Base-by-base conservation (phyloP, 2,113 vertebrate genomes). In the Alosa alosa region DNA sequence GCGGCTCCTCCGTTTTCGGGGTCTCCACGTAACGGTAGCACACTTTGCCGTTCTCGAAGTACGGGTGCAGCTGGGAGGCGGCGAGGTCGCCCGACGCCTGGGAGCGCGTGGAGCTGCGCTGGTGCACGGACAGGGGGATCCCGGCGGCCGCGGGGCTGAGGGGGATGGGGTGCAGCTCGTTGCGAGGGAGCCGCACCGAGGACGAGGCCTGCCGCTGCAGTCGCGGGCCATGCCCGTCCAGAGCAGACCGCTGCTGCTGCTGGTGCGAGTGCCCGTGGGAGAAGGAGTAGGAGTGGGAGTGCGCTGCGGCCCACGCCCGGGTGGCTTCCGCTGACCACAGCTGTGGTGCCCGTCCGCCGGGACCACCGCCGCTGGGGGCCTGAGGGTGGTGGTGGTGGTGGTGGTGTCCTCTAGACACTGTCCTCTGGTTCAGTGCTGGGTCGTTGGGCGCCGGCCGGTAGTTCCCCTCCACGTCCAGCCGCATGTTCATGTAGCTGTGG, bases 11-110 rank as follows among this genome's bases (percentile, higher is more conserved):
- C 0, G 68, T 64, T 81, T 85, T 85, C 41, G 88, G 85, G 85
- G 91, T 50, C 81, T 90, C 86, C 75, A 87, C 64, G 82, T 92
- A 85, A 8, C 91, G 92, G 86, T 94, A 93, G 55, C 91, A 93
- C 31, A 93, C 86, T 22, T 92, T 94, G 45, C 93, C 91, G 20
- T 92, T 93, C 82, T 94, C 92, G 78, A 95, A 89, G 86, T 93
- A 92, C 17, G 92, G 91, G 52, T 94, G 93, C 18, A 94, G 87
- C 31, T 92, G 91, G 3, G 92, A 88, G 83, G 88, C 25, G 17
- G 86, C 55, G 46, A 87, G 84, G 52, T 89, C 89, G 25, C 86
- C 89, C 0, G 93, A 88, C 1, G 93, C 11, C 11, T 52, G 93
- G 17, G 86, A 89, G 4, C 86, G 90, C 36, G 87, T 83, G 13